Evolutionary conservation across 53 echinoderm and acorn worm species (phyloP).

Genomic region (Zoroaster sp.): DNA sequence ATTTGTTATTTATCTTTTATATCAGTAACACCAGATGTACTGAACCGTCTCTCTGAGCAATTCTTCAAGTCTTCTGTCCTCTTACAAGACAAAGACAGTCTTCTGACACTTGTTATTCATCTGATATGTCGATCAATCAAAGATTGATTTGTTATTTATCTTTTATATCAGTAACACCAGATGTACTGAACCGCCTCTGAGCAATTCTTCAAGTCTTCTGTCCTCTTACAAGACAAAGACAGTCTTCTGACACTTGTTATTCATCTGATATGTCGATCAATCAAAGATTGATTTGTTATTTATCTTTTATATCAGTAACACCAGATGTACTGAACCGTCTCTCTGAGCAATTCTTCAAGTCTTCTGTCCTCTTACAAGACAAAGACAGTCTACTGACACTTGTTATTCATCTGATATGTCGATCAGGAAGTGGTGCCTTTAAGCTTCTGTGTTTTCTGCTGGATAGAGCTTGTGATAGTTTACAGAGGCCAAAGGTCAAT

Average conservation of each 20-base stretch:
- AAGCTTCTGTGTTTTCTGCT: constrained; percentile 87
- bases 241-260: constrained; percentile 84
- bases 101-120: constrained; percentile 85
- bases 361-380: constrained; percentile 78
- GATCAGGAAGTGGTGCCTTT: constrained; percentile 93
- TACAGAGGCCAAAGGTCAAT: constrained; percentile 65
- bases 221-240: constrained; percentile 82
- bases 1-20: too few relatives aligned
- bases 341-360: constrained; percentile 81
- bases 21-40: constrained; percentile 91
- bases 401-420: constrained; percentile 94
- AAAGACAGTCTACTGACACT: constrained; percentile 85
- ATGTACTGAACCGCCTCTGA: constrained; percentile 80
- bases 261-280: constrained; percentile 88
- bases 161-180: constrained; percentile 96
- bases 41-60: constrained; percentile 79
- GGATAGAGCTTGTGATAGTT: constrained; percentile 67
- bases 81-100: constrained; percentile 80
- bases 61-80: constrained; percentile 74
- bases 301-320: constrained; percentile 65
- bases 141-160: too few relatives aligned
- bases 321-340: constrained; percentile 85
- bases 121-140: constrained; percentile 89
- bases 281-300: too few relatives aligned
- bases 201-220: constrained; percentile 72